Percentiles rank a stretch among this genome's conserved stretches.
Evolutionary conservation across 2,888 invertebrate genomes (phyloP).

Genomic region (Acronicta aceris): DNA sequence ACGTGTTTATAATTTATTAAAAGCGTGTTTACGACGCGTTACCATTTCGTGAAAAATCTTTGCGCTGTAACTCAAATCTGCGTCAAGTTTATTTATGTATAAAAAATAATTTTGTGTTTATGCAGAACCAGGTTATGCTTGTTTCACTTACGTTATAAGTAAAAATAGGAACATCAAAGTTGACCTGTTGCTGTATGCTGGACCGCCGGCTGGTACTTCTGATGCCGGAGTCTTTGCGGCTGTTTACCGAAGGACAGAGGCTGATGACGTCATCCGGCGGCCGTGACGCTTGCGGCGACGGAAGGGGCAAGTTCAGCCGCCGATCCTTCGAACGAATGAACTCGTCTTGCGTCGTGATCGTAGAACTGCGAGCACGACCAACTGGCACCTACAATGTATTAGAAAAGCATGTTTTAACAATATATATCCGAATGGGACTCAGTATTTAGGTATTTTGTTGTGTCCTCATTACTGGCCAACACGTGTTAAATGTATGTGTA

Average conservation of each 20-base stretch:
- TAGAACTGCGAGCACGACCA: constrained; percentile 84
- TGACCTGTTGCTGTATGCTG: constrained; percentile 95
- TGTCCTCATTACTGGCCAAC: constrained; percentile 30
- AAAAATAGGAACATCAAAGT: constrained; percentile 52
- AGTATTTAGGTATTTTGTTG: constrained; percentile 4
- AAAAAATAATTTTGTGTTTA: constrained; percentile 40
- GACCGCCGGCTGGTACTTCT: constrained; percentile 95
- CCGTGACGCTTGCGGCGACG: constrained; percentile 70
- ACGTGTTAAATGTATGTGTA: constrained; percentile 39
- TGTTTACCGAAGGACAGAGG: constrained; percentile 93
- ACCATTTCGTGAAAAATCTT: constrained; percentile 49
- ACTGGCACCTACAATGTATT: constrained; percentile 76
- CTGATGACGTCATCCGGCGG: constrained; percentile 91
- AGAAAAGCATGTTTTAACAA: constrained; percentile 16
- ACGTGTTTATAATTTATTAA: constrained; percentile 66
- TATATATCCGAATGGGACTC: constrained; percentile 22
- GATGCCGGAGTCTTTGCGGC: constrained; percentile 96
- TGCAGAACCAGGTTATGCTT: constrained; percentile 43
- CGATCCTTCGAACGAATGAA: constrained; percentile 77
- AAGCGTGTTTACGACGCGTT: constrained; percentile 60
- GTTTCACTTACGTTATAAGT: constrained; percentile 51
- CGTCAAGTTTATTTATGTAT: constrained; percentile 50
- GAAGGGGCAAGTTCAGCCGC: constrained; percentile 82
- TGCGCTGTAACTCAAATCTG: constrained; percentile 29
- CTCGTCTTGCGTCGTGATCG: constrained; percentile 82